Conservation (phyloP, 2,113 vertebrate genomes). For the Propithecus coquereli region DNA sequence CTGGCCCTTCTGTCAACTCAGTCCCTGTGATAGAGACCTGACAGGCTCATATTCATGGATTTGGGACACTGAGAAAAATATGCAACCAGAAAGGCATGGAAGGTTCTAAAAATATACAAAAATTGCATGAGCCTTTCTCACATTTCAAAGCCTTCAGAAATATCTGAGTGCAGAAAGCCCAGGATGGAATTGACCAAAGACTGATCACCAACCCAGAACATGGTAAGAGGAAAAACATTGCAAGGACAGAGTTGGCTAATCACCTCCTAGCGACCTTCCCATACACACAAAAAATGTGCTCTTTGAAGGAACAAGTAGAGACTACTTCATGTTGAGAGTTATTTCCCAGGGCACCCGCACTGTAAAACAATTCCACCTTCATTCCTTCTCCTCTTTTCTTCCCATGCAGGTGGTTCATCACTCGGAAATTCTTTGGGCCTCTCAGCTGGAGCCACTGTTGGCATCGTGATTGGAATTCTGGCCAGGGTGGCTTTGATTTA, state of each 20-base stretch:
- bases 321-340: background rate
- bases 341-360: accelerated
- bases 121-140: background rate
- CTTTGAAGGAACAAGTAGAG: background rate
- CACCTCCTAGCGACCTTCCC: background rate
- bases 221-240: background rate
- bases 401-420: background rate
- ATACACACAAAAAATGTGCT: background rate
- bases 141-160: background rate
- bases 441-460: background rate
- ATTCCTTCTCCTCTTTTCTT: slow-evolving; percentile 31
- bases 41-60: background rate
- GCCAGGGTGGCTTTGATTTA: background rate
- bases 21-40: background rate
- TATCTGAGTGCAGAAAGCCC: background rate
- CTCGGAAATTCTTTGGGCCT: background rate
- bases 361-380: background rate
- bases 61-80: background rate
- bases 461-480: slow-evolving; percentile 4
- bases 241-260: background rate
- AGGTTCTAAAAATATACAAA: background rate
- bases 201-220: background rate
- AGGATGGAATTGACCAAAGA: background rate
- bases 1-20: no score
- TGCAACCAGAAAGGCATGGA: background rate